A percentile compares a stretch with the other conserved stretches of the same genome.
Evolutionary conservation across 2,888 invertebrate species (phyloP).

Genomic region (Amblyjoppa proteus): DNA sequence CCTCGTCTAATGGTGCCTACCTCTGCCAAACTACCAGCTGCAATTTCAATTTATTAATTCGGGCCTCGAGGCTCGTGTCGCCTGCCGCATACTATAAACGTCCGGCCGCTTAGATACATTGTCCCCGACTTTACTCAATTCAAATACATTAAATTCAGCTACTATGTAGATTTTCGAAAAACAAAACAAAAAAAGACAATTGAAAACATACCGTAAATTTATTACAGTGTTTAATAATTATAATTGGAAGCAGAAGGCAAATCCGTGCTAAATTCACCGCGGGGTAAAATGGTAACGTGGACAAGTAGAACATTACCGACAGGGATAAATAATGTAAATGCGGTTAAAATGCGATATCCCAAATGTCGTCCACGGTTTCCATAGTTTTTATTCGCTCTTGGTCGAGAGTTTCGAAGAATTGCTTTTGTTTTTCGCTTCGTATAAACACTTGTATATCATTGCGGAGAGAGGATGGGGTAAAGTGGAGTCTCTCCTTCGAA

Average conservation of each 20-base stretch:
- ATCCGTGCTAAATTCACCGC: too few species aligned
- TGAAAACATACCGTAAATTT: not conserved
- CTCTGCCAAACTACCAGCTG: constrained; percentile 80
- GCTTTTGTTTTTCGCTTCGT: not conserved
- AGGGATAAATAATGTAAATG: not conserved
- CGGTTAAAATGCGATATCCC: not conserved
- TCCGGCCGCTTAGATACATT: not conserved
- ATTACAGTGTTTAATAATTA: not conserved
- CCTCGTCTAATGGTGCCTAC: constrained; percentile 76
- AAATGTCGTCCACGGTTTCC: not conserved
- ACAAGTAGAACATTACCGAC: not conserved
- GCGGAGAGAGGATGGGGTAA: not conserved
- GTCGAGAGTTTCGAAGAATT: not conserved
- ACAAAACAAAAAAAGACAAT: not conserved
- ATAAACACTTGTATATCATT: not conserved
- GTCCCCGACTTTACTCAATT: constrained; percentile 20
- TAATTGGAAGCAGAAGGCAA: not conserved
- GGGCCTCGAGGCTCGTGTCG: constrained; percentile 51
- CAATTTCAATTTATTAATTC: constrained; percentile 80
- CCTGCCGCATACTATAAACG: constrained; percentile 44
- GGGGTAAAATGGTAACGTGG: not conserved
- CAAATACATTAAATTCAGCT: constrained; percentile 8
- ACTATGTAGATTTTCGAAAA: not conserved
- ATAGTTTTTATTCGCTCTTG: not conserved
- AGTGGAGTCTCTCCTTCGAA: not conserved